These are phyloP conservation scores for Australoheros scitulus DNA, from an alignment of 2,113 vertebrate genomes.

Conservation along the genomic window DNA sequence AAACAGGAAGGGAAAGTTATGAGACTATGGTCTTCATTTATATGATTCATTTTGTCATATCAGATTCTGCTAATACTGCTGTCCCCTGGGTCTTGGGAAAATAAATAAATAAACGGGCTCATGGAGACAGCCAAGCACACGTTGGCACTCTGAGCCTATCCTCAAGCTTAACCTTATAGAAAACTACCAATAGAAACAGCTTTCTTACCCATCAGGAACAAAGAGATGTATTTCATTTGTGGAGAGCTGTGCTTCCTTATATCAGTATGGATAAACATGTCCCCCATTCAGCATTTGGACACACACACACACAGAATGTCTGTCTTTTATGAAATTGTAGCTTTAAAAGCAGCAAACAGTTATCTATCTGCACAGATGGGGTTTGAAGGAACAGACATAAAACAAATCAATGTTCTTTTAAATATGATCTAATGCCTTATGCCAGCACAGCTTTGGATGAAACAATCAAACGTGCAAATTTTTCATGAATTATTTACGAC, in stretches of 20 bases:
- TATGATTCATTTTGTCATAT: slow-evolving; percentile 76
- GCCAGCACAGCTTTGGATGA: slow-evolving; percentile 36
- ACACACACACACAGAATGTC: neutral
- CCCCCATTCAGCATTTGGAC: slow-evolving; percentile 15
- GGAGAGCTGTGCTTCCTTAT: slow-evolving; percentile 38
- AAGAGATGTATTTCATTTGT: slow-evolving; percentile 1
- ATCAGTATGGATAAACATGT: slow-evolving; percentile 28
- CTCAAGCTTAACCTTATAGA: slow-evolving; percentile 32
- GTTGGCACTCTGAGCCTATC: slow-evolving; percentile 20
- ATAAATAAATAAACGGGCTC: slow-evolving; percentile 2
- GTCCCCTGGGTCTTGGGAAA: slow-evolving; percentile 42
- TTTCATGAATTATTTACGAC: slow-evolving; percentile 56
- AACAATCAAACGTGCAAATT: slow-evolving; percentile 57
- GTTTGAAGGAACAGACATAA: slow-evolving; percentile 24
- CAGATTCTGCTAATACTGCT: slow-evolving; percentile 71
- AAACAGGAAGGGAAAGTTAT: slow-evolving; percentile 51
- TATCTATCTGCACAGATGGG: slow-evolving; percentile 26
- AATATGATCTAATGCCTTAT: slow-evolving; percentile 43
- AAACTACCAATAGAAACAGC: slow-evolving; percentile 27
- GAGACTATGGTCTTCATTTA: slow-evolving; percentile 73
- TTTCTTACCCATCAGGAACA: slow-evolving; percentile 16
- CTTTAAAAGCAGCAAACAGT: slow-evolving; percentile 9
- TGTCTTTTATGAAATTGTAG: slow-evolving; percentile 22
- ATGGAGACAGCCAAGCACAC: slow-evolving; percentile 31
- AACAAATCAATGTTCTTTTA: slow-evolving; percentile 52